These are phyloP conservation scores for Illadopsis cleaveri DNA, from an alignment of 2,113 vertebrate species.

Conservation along the genomic window DNA sequence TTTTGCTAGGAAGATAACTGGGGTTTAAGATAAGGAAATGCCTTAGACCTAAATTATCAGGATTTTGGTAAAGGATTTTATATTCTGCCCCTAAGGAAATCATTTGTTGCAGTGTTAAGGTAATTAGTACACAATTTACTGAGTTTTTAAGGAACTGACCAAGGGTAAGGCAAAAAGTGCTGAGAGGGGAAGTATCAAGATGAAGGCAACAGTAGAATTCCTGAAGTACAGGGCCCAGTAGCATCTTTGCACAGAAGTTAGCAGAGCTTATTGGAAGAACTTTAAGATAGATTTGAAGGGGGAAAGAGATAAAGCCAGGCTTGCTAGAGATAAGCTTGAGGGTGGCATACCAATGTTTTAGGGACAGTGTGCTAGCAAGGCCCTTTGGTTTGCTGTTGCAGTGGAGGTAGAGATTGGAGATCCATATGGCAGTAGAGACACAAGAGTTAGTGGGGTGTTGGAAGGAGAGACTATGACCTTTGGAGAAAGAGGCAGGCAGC, in stretches of 20 bases:
- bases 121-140: not conserved
- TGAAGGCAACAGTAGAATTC: not conserved
- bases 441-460: not conserved
- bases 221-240: not conserved
- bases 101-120: not conserved
- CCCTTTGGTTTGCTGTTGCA: not conserved
- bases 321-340: not conserved
- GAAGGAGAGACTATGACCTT: not conserved
- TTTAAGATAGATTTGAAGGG: not conserved
- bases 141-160: not conserved
- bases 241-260: not conserved
- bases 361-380: not conserved
- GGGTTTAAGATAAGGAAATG: not conserved
- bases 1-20: not conserved
- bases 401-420: not conserved
- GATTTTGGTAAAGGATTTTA: not conserved
- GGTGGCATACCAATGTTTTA: fast-evolving
- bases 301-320: not conserved
- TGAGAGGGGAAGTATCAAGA: not conserved
- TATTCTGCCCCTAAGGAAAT: not conserved
- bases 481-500: not conserved
- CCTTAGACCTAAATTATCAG: not conserved
- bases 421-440: too few relatives aligned
- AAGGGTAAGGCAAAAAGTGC: not conserved
- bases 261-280: not conserved